Percentiles rank a stretch among this genome's conserved stretches.
Conservation (phyloP, 1,140 invertebrate species). For the Trichonephila clavipes region DNA sequence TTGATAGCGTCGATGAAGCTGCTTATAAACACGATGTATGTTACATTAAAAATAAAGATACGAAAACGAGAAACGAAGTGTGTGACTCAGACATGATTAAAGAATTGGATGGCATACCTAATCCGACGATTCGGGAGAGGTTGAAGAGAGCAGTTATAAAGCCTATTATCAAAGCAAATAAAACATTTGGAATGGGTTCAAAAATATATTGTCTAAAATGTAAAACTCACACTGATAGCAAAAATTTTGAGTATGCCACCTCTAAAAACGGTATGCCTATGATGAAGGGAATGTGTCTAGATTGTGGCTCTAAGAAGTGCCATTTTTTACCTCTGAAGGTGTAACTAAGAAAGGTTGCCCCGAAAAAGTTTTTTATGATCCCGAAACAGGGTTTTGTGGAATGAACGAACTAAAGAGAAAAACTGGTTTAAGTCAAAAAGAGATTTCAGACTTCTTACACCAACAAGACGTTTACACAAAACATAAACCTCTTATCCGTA, state of each 20-base stretch:
- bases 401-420: constrained; percentile 25
- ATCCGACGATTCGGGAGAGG: too few relatives aligned
- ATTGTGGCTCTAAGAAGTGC: too few relatives aligned
- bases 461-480: constrained; percentile 76
- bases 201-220: too few relatives aligned
- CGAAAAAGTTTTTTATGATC: neutral
- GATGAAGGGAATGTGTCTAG: too few relatives aligned
- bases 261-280: too few relatives aligned
- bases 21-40: constrained; percentile 82
- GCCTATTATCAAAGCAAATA: too few relatives aligned
- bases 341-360: too few relatives aligned
- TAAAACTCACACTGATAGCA: too few relatives aligned
- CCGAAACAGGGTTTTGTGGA: neutral
- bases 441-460: constrained; percentile 3
- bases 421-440: neutral
- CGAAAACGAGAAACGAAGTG: constrained; percentile 79
- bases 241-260: too few relatives aligned
- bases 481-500: constrained; percentile 72
- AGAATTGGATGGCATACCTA: neutral
- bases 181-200: too few relatives aligned
- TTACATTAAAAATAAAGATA: constrained; percentile 80
- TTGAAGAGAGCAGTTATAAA: too few relatives aligned
- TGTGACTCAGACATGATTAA: neutral
- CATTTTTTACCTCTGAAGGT: too few relatives aligned
- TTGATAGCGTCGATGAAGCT: constrained; percentile 79